A percentile compares a stretch with the other conserved stretches of the same genome.
phyloP scores from a whole-genome alignment of 2,113 vertebrate species.

The Willisornis vidua region DNA sequence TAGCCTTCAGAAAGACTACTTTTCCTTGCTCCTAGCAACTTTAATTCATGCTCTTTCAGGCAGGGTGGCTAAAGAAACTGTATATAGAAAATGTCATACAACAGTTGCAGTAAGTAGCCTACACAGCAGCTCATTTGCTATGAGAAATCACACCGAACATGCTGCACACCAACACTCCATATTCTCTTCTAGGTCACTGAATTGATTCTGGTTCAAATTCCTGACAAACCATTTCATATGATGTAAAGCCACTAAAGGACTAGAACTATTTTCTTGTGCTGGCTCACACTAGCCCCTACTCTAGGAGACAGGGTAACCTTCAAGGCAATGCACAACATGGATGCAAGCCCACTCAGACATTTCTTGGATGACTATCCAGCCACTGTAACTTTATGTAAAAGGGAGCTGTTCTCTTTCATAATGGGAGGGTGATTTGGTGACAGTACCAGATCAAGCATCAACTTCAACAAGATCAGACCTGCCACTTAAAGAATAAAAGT shows the following conservation, averaged over 20 bases:
- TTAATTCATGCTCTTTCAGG: not conserved
- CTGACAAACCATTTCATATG: not conserved
- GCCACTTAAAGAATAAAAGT: not conserved
- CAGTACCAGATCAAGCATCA: not conserved
- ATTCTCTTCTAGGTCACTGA: conserved; percentile 29
- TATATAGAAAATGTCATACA: not conserved
- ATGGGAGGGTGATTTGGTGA: not conserved
- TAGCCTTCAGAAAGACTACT: not conserved
- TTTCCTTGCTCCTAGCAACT: not conserved
- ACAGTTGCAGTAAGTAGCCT: not conserved
- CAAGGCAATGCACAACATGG: not conserved
- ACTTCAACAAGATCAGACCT: not conserved
- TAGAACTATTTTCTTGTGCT: not conserved
- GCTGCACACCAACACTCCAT: not conserved
- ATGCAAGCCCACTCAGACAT: not conserved
- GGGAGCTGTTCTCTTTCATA: not conserved
- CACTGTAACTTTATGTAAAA: not conserved
- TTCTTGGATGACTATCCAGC: not conserved
- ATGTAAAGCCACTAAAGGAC: not conserved
- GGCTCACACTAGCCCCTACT: not conserved
- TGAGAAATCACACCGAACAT: not conserved
- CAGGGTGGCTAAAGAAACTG: not conserved
- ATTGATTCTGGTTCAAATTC: conserved; percentile 30
- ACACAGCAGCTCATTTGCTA: not conserved
- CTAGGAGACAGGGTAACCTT: not conserved